Base-by-base conservation (phyloP, 1,140 invertebrate species). In the Drosophila miranda region DNA sequence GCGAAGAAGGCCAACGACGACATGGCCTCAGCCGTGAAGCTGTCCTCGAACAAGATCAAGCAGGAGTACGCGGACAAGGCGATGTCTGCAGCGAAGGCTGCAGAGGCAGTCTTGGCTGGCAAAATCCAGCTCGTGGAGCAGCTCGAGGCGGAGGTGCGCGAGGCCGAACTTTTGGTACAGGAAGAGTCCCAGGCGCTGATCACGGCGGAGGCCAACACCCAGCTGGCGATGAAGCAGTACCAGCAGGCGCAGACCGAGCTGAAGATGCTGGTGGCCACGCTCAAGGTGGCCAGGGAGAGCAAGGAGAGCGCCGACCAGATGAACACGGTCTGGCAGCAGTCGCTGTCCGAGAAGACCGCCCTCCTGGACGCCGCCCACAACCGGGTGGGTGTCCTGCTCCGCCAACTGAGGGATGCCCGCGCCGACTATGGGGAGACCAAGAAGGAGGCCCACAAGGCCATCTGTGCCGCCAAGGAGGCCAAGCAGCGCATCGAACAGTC, bases 1-100 rank as follows among this genome's bases (percentile, higher is more conserved):
- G 82, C 82, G 0, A 82, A 66, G 9, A 72, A 75, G 28, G 82
- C 82, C 6, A 87, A 82, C 34, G 82, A 87, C 3, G 82, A 88
- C 0, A 88, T 88, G 82, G 66, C 52, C 0, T 16, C 3, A 0
- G 82, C 82, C 0, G 82, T 88, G 0, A 69, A 72, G 43, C 8
- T 42, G 11, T 78, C 82, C 1, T 53, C 82, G 0, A 69, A 78
- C 5, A 57, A 77, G 1, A 88, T 87, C 3, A 87, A 87, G 43
- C 16, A 34, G 2, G 75, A 87, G 51, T 88, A 75, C 4, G 78
- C 82, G 0, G 82, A 87, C 1, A 87, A 82, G 19, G 82, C 82
- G 6, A 45, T 53, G 0, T 34, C 60, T 0, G 82, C 82, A 0
- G 78, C 82, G 23, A 82, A 68, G 6, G 82, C 82, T 3, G 82